phyloP scores from a whole-genome alignment of 2,113 vertebrate species.

The Rhabdornis inornatus region DNA sequence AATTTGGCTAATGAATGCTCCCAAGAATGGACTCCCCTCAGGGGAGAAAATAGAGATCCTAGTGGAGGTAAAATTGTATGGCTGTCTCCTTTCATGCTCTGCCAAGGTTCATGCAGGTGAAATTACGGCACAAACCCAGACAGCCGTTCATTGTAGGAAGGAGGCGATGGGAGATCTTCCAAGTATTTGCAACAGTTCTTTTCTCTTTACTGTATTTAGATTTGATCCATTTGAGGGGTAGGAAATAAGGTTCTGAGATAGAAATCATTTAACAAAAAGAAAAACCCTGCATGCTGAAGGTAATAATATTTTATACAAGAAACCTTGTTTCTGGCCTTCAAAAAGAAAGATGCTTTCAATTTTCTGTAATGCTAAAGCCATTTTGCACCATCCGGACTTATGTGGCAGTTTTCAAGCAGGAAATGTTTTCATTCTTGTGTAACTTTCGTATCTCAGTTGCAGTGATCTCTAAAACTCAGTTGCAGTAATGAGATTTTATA shows the following conservation, averaged over 20 bases:
- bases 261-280: not conserved
- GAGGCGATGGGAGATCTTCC: not conserved
- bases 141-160: not conserved
- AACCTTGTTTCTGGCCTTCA: not conserved
- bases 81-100: not conserved
- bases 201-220: not conserved
- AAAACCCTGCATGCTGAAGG: not conserved
- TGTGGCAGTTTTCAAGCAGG: not conserved
- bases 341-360: constrained; percentile 4
- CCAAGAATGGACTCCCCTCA: not conserved
- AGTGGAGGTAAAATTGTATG: not conserved
- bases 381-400: not conserved
- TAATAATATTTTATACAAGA: not conserved
- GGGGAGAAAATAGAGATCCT: not conserved
- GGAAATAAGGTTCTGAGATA: not conserved
- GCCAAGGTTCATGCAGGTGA: not conserved
- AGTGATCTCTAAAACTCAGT: constrained; percentile 6
- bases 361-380: not conserved
- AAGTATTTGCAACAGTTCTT: not conserved
- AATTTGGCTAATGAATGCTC: not conserved
- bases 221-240: not conserved
- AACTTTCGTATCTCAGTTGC: not conserved
- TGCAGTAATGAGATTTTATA: not conserved
- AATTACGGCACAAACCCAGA: not conserved
- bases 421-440: not conserved